phyloP scores from a whole-genome alignment of 2,797 vertebrate species.

The Spinibarbus caldwelli region DNA sequence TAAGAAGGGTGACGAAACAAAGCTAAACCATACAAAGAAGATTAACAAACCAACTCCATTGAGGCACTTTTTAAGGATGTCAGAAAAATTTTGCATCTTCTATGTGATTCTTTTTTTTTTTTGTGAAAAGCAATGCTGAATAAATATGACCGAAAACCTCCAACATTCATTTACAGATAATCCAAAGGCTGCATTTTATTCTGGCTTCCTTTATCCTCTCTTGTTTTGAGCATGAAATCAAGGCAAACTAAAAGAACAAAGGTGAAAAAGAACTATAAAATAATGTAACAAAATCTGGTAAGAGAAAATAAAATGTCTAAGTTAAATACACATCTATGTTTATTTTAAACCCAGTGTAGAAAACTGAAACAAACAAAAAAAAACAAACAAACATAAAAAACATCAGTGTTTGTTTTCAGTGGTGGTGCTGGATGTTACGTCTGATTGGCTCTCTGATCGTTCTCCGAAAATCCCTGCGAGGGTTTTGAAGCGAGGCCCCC shows the following conservation, averaged over 20 bases:
- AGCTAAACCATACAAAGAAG: conserved; percentile 60
- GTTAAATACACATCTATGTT: conserved; percentile 38
- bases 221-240: conserved; percentile 60
- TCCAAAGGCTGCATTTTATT: conserved; percentile 55
- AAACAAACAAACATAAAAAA: conserved; percentile 42
- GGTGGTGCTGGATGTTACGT: conserved; percentile 64
- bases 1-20: conserved; percentile 39
- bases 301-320: conserved; percentile 23
- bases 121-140: conserved; percentile 57
- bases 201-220: conserved; percentile 32
- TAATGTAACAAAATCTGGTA: conserved; percentile 46
- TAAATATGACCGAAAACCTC: conserved; percentile 60
- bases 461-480: conserved; percentile 95
- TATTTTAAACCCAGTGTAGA: conserved; percentile 26
- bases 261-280: conserved; percentile 60
- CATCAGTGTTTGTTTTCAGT: conserved; percentile 71
- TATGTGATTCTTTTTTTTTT: conserved; percentile 42
- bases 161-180: conserved; percentile 66
- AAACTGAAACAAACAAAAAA: conserved; percentile 46
- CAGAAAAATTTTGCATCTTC: conserved; percentile 75
- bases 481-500: conserved; percentile 96
- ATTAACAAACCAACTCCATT: conserved; percentile 76
- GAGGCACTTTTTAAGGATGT: conserved; percentile 85
- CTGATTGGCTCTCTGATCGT: conserved; percentile 79
- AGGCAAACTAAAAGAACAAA: conserved; percentile 53